These are phyloP conservation scores for Peromyscus leucopus DNA, from an alignment of 2,113 vertebrate species.

Conservation along the genomic window DNA sequence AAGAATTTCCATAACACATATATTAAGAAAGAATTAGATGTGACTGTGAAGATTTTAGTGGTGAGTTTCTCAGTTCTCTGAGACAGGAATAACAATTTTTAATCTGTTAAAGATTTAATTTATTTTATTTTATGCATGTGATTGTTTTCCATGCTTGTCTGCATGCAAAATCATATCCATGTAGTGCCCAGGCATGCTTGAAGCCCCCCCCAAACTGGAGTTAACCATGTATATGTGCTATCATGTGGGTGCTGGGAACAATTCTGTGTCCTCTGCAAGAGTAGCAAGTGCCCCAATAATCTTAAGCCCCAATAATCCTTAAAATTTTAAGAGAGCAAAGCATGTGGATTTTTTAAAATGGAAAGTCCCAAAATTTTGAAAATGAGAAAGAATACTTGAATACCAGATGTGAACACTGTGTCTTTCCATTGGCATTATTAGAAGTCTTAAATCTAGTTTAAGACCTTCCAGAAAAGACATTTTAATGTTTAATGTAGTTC, in stretches of 20 bases:
- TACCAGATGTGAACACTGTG: neutral
- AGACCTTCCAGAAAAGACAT: constrained; percentile 45
- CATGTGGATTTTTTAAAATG: neutral
- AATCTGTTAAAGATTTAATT: neutral
- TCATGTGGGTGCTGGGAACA: neutral
- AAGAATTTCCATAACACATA: neutral
- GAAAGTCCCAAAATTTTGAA: neutral
- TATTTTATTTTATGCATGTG: neutral
- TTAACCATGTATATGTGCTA: neutral
- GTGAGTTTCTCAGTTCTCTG: neutral
- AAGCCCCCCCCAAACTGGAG: neutral
- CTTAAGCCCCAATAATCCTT: neutral
- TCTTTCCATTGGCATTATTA: constrained; percentile 57
- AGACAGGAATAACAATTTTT: neutral
- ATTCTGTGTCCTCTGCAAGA: neutral
- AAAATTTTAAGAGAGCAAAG: neutral
- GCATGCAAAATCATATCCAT: neutral
- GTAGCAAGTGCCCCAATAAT: neutral
- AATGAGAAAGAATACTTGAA: neutral
- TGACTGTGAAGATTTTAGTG: neutral
- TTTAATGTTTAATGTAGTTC: constrained; percentile 74
- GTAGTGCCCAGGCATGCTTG: neutral
- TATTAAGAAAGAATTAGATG: neutral
- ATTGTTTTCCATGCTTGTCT: neutral
- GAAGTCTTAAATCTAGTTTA: constrained; percentile 80